Evolutionary conservation across 2,797 vertebrate genomes (phyloP), one percentile per base, ranked within the genome.

Genomic region (Thripadectes ignobilis): DNA sequence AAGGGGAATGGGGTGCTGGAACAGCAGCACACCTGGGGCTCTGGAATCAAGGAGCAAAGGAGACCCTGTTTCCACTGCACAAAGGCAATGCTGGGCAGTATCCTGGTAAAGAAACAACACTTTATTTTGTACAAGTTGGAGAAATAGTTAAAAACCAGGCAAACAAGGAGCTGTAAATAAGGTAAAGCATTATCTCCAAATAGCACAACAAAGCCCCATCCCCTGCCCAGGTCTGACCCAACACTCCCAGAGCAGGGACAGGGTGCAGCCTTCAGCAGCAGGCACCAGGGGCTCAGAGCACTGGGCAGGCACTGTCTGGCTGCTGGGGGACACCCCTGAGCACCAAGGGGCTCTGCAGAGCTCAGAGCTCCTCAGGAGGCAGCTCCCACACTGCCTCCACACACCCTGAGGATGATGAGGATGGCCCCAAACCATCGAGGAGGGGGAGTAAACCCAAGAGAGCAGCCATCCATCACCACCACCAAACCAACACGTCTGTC

Each of bases 61-160:
- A 82, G 41, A 48, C 5, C 22, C 59, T 12, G 1, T 1, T 12
- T 43, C 12, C 15, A 7, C 46, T 30, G 15, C 69, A 84, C 38
- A 30, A 88, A 80, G 10, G n/a, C 54, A 68, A 39, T 0, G 4
- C 39, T n/a, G 41, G 52, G 26, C 26, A 67, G 12, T 0, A 6
- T 23, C 58, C 66, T 49, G 58, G 66, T 52, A 88, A 75, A 68
- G 81, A 87, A 95, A 95, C 2, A 9, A 29, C 80, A 32, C 78
- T 96, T 97, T 96, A 97, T 97, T 97, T 78, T 23, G 55, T 55
- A 72, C 29, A 84, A 41, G 15, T 51, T 5, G 9, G 29, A 65
- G 49, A 67, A 67, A 84, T 4, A 17, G 41, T 81, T 48, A 5
- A 51, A 86, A 49, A 2, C 45, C 45, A 75, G 86, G 45, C 45